These are phyloP conservation scores for Allygus modestus DNA, from an alignment of 2,888 invertebrate species.

Conservation along the genomic window DNA sequence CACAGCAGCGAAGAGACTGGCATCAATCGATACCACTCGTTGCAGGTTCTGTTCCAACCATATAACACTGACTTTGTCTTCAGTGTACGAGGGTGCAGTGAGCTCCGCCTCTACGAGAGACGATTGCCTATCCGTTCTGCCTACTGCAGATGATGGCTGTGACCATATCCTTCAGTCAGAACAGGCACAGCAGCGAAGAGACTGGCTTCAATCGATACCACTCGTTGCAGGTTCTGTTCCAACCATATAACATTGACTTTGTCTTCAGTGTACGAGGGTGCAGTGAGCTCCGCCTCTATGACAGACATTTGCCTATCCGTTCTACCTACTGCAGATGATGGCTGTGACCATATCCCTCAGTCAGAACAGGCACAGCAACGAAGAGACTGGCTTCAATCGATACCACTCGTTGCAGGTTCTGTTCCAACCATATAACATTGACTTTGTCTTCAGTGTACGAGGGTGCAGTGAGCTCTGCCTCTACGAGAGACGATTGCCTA, in stretches of 20 bases:
- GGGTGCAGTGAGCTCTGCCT: slow-evolving; percentile 92
- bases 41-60: no score
- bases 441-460: no score
- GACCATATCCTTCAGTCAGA: slow-evolving; percentile 77
- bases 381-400: slow-evolving; percentile 85
- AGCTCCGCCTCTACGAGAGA: slow-evolving; percentile 91
- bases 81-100: slow-evolving; percentile 88
- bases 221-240: no score
- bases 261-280: slow-evolving; percentile 81
- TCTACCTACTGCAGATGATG: slow-evolving; percentile 86
- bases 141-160: slow-evolving; percentile 85
- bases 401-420: no score
- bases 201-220: slow-evolving; percentile 42
- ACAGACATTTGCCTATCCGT: slow-evolving; percentile 91
- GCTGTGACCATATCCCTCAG: no score
- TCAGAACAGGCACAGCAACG: no score
- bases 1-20: slow-evolving; percentile 87
- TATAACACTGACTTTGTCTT: no score
- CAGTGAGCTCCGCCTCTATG: slow-evolving; percentile 92
- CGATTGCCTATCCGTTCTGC: slow-evolving; percentile 89
- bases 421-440: no score
- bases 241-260: no score
- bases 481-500: slow-evolving; percentile 92
- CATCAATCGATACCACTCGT: no score
- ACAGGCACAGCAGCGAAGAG: slow-evolving; percentile 64